Evolutionary conservation across 2,113 vertebrate species (phyloP), one percentile per base, ranked within the genome.

Genomic region (Alethe diademata): DNA sequence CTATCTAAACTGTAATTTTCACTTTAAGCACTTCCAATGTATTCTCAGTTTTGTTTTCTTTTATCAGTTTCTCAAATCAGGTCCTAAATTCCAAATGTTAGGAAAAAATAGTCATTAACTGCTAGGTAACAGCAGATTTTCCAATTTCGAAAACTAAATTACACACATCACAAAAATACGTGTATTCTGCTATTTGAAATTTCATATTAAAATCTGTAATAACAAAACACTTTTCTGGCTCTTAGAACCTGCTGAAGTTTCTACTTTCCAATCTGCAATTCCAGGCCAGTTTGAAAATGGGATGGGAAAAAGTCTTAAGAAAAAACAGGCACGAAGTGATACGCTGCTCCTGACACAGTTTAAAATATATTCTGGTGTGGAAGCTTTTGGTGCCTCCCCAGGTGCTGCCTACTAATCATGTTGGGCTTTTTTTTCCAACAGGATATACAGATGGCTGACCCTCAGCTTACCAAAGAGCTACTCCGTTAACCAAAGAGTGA

Each of bases 1-100:
- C 97, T 93, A 98, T 94, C 95, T 97, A 97, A 98, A 98, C 97
- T 96, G 85, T 95, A 98, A 98, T 98, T 98, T 98, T 98, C 97
- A 96, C 75, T 97, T 96, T 89, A 91, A 98, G 94, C 85, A 97
- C 78, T 97, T 97, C 92, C 94, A 97, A 90, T 43, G 87, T 53
- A 48, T 88, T 96, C 91, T 94, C 96, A 86, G 95, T 97, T 97
- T 97, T 98, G 95, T 97, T 97, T 97, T 96, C 90, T 96, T 97
- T 97, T 96, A 98, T 94, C 93, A 94, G 96, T 91, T 93, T 97
- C 97, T 94, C 93, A 96, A 97, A 97, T 96, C 97, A 96, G 94
- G 97, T 97, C 95, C 86, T 94, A 93, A 95, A 94, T 96, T 96
- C 91, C 86, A 96, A 98, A 95, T 95, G 97, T 96, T 97, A 89